Evolutionary conservation across 2,888 invertebrate species (phyloP).

Genomic region (Eutolmus rufibarbis): DNA sequence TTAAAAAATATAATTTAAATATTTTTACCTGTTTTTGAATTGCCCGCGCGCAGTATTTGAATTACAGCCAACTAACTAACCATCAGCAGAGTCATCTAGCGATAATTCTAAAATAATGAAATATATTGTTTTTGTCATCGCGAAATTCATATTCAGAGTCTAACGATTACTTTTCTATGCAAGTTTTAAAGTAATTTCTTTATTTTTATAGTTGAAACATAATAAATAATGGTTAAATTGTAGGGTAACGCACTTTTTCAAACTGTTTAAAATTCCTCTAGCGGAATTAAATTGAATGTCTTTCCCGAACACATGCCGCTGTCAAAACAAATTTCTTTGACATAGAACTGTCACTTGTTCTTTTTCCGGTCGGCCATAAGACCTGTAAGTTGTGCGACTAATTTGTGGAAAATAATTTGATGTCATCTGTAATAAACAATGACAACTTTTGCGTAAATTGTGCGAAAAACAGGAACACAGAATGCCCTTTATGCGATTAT

Average conservation of each 20-base stretch:
- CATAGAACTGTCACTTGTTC: conserved; percentile 43
- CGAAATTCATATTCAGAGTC: not conserved
- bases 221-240: not conserved
- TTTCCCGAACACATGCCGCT: not conserved
- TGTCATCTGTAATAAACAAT: conserved; percentile 41
- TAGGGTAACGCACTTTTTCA: not conserved
- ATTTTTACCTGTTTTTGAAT: not conserved
- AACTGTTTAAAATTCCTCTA: not conserved
- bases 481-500: not conserved
- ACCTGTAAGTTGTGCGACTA: conserved; percentile 58
- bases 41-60: not conserved
- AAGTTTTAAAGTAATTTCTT: not conserved
- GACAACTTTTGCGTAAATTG: not conserved
- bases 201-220: not conserved
- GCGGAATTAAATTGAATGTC: not conserved
- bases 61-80: not conserved
- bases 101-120: not conserved
- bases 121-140: not conserved
- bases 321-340: conserved; percentile 16
- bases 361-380: conserved; percentile 61
- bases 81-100: not conserved
- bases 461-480: not conserved
- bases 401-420: conserved; percentile 49
- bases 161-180: no score
- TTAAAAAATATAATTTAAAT: no score